phyloP scores from a whole-genome alignment of 1,140 invertebrate genomes.

The Sitobion miscanthi region DNA sequence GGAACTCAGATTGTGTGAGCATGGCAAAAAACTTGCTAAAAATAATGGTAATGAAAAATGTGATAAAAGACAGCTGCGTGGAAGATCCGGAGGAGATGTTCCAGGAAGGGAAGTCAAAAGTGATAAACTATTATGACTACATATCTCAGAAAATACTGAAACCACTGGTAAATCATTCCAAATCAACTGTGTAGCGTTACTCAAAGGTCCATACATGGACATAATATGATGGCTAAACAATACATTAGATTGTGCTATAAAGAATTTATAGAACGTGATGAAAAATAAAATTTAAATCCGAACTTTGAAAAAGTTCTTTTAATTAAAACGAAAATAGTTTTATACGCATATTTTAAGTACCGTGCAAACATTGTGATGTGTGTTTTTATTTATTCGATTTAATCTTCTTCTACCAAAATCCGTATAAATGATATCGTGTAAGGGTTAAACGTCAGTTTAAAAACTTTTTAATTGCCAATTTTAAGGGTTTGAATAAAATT shows the following conservation, averaged over 20 bases:
- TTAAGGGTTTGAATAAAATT: neutral
- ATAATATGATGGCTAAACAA: neutral
- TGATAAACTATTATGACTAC: neutral
- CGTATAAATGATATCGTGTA: neutral
- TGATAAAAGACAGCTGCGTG: neutral
- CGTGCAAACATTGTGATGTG: neutral
- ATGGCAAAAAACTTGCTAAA: neutral
- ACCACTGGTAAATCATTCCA: neutral
- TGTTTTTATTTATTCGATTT: conserved; percentile 14
- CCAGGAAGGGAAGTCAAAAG: neutral
- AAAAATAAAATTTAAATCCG: neutral
- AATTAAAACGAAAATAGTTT: conserved; percentile 14
- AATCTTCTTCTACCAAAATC: neutral
- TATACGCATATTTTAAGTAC: conserved; percentile 1
- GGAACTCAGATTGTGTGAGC: neutral
- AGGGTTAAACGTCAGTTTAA: neutral
- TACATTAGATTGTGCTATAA: neutral
- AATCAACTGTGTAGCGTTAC: neutral
- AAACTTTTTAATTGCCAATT: neutral
- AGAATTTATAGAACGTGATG: neutral
- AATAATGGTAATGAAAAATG: neutral
- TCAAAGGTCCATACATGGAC: neutral
- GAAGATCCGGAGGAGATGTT: neutral
- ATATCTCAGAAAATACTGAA: neutral
- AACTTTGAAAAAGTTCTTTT: neutral